Conservation (phyloP, 2,888 invertebrate species). For the Habrosyne pyritoides region DNA sequence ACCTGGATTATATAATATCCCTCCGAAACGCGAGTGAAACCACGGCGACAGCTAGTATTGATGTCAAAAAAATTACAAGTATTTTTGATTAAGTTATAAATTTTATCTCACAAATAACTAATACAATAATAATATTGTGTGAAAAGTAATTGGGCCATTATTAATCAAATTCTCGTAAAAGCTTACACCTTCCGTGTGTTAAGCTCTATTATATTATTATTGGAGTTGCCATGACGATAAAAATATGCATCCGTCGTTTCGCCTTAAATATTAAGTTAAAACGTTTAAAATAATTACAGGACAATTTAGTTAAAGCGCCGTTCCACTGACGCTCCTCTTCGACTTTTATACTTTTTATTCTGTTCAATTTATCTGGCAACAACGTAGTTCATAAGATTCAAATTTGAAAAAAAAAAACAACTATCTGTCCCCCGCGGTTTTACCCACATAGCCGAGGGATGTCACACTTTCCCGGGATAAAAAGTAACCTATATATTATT, state of each 20-base stretch:
- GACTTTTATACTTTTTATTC: slow-evolving; percentile 4
- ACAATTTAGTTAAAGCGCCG: slow-evolving; percentile 64
- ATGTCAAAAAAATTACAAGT: not conserved
- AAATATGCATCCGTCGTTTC: slow-evolving; percentile 67
- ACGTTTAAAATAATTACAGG: slow-evolving; percentile 80
- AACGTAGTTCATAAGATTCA: too few relatives aligned
- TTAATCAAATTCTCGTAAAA: slow-evolving; percentile 11
- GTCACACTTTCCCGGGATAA: too few relatives aligned
- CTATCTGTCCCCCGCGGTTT: too few relatives aligned
- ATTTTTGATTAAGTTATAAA: not conserved
- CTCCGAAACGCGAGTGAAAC: not conserved
- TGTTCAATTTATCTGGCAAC: not conserved
- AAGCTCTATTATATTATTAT: slow-evolving; percentile 64
- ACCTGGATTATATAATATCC: too few relatives aligned
- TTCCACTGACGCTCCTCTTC: slow-evolving; percentile 30
- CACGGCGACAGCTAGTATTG: not conserved
- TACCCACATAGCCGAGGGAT: too few relatives aligned
- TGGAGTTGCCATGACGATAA: slow-evolving; percentile 57
- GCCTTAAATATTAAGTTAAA: slow-evolving; percentile 77
- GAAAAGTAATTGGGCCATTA: not conserved
- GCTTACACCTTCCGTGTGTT: slow-evolving; percentile 60
- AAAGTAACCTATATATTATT: too few relatives aligned
- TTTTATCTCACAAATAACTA: not conserved
- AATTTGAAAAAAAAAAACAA: too few relatives aligned
- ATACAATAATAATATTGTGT: not conserved